Evolutionary conservation across 2,888 invertebrate genomes (phyloP), one percentile per base, ranked within the genome.

Genomic region (Tenthredo scrophulariae): DNA sequence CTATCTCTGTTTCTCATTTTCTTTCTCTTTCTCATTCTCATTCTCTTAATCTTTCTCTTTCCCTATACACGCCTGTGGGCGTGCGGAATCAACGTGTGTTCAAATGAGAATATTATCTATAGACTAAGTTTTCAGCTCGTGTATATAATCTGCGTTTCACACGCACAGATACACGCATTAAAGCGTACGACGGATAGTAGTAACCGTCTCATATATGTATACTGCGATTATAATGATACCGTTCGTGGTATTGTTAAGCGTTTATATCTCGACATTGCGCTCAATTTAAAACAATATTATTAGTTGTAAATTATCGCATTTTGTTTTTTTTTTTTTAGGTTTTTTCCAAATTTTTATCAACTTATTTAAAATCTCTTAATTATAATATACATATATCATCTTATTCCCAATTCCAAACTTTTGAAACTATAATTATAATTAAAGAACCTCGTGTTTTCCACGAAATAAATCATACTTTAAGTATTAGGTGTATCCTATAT

Each of bases 21-120:
- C 92, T 91, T 90, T 92, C 91, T 7, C 37, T 7, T 90, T 91
- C 90, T 92, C 89, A 91, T 89, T 91, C 92, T 92, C 92, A 91
- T 90, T 92, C 91, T 92, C 90, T 89, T 90, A 90, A 85, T 58
- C 82, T 89, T 88, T 89, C 89, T 89, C 88, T 89, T 89, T n/a
- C 1, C 26, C 62, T 40, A 33, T 58, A 9, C 0, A 62, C 13
- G 13, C 62, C 15, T 62, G 54, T 54, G 54, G 26, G 33, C 33
- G 33, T 33, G 33, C 29, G 18, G 67, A 40, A 9, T 22, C 22
- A 22, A 33, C n/a, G 33, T 40, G 72, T 40, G 72, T 22, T 22
- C 43, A 22, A n/a, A n/a, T n/a, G n/a, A n/a, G 46, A 75, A 43
- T 75, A 43, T 75, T 75, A 75, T 75, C 75, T 46, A 46, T 75